A percentile compares a stretch with the other conserved stretches of the same genome.
These are phyloP conservation scores for Antheraea yamamai DNA, from an alignment of 2,888 invertebrate genomes.

Conservation along the genomic window DNA sequence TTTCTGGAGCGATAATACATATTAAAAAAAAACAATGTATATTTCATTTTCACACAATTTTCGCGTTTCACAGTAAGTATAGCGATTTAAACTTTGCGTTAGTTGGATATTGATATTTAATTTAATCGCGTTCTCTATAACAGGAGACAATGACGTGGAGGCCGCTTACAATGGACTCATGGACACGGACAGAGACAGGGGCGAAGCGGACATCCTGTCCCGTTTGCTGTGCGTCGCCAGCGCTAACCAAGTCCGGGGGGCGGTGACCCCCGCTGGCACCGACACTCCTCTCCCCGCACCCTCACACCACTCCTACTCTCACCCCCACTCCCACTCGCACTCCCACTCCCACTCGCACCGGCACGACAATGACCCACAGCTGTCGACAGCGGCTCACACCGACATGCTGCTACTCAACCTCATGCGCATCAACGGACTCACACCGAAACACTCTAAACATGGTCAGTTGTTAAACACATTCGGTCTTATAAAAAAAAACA, in stretches of 20 bases:
- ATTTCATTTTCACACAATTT: background rate
- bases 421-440: conserved; percentile 72
- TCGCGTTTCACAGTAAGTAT: background rate
- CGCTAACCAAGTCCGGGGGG: conserved; percentile 40
- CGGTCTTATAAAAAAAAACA: too few relatives aligned
- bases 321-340: background rate
- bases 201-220: conserved; percentile 54
- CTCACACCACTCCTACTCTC: conserved; percentile 19
- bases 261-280: conserved; percentile 49
- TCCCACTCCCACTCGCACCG: conserved; percentile 24
- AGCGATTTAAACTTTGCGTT: background rate
- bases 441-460: conserved; percentile 54
- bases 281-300: conserved; percentile 62
- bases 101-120: conserved; percentile 21
- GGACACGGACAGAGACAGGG: background rate
- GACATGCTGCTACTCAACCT: conserved; percentile 73
- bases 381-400: conserved; percentile 66
- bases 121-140: conserved; percentile 26
- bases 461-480: conserved; percentile 41
- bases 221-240: conserved; percentile 63
- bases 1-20: background rate
- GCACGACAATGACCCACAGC: conserved; percentile 58
- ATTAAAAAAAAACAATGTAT: background rate
- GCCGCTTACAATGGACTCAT: conserved; percentile 41
- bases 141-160: conserved; percentile 76